phyloP scores from a whole-genome alignment of 1,140 invertebrate genomes.

The Subanguina moxae region DNA sequence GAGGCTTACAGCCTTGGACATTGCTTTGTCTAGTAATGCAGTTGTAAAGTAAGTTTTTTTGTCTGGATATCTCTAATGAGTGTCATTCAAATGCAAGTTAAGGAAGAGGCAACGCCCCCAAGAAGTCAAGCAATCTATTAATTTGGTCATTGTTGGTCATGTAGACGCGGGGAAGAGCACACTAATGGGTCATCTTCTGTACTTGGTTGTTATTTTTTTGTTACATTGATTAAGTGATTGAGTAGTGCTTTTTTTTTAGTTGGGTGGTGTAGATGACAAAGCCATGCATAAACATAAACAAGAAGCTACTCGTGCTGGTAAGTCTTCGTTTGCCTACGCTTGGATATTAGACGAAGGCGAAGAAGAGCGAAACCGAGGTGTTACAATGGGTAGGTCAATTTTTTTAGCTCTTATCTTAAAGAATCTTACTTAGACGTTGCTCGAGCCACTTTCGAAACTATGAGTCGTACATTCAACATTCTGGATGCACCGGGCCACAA shows the following conservation, averaged over 20 bases:
- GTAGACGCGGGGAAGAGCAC: constrained; percentile 99
- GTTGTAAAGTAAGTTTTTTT: constrained; percentile 17
- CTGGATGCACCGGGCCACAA: constrained; percentile 91
- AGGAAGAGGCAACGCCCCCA: constrained; percentile 21
- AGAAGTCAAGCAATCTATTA: constrained; percentile 41
- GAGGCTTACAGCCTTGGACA: constrained; percentile 26
- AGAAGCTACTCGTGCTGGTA: constrained; percentile 93
- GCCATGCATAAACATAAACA: constrained; percentile 95
- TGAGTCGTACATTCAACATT: constrained; percentile 73
- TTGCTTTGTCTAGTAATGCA: constrained; percentile 28
- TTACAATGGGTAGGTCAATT: constrained; percentile 18
- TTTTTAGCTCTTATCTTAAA: constrained; percentile 60
- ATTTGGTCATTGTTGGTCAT: constrained; percentile 70
- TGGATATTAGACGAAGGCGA: constrained; percentile 99
- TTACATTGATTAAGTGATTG: not conserved
- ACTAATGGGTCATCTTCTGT: constrained; percentile 88
- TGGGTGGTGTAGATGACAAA: constrained; percentile 83
- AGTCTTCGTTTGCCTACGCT: constrained; percentile 94
- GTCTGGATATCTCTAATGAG: constrained; percentile 11
- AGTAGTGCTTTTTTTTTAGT: constrained; percentile 48
- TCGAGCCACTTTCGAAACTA: constrained; percentile 72
- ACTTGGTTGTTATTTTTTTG: constrained; percentile 61
- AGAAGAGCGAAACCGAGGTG: constrained; percentile 72
- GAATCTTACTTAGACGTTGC: constrained; percentile 78
- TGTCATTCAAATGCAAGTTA: too few relatives aligned